Evolutionary conservation across 2,888 invertebrate species (phyloP), one percentile per base, ranked within the genome.

Genomic region (Caenorhabditis sp.): DNA sequence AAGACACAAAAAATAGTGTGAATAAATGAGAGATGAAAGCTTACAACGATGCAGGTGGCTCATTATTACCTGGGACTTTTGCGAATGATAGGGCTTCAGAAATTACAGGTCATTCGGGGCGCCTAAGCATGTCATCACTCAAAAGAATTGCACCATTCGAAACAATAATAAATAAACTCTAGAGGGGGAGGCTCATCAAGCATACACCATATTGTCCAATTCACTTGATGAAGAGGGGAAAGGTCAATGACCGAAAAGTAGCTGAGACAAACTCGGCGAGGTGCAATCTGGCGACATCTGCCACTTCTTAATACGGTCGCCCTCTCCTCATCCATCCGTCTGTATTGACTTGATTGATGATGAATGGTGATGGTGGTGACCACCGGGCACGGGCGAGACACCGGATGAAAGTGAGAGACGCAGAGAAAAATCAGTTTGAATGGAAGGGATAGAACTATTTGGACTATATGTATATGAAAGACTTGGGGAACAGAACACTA

Each of bases 281-380:
- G 73, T 61, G 74, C 73, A 80, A 66, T 73, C 80, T 80, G 80
- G 61, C 74, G 74, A 80, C 80, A 80, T 80, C 80, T 80, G 80
- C 72, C 76, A 56, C 66, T 66, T 75, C 66, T 68, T 51, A 59
- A 31, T 68, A 69, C 76, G 49, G 68, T 76, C n/a, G n/a, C n/a
- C n/a, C n/a, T n/a, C 66, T 38, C 51, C 49, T 64, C 64, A 19
- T 24, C 12, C 54, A 26, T 54, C 54, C 26, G 54, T 54, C 14
- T 47, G n/a, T 24, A 26, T 61, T 12, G 28, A 35, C 68, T 59
- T 80, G 66, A 73, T 68, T 73, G 73, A 73, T 58, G 61, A 72
- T 66, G 63, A 58, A 73, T 58, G 61, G 64, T 66, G 61, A 72
- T 66, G 63, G 44, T 59, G 63, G 47, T 63, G 63, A 47, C 76